phyloP scores from a whole-genome alignment of 2,113 vertebrate genomes.

The Oceanites oceanicus region DNA sequence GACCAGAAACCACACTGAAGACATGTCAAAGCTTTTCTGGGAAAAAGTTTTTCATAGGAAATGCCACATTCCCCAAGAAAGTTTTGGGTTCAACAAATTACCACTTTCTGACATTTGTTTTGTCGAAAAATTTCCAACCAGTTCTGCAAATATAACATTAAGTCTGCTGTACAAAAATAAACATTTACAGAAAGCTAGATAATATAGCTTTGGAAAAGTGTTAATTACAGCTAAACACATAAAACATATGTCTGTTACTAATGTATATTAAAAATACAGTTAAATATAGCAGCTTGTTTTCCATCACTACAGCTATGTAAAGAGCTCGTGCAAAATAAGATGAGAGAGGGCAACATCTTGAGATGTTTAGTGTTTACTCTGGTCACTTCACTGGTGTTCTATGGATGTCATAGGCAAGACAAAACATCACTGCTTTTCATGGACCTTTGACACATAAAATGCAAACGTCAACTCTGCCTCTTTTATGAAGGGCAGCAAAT shows the following conservation, averaged over 20 bases:
- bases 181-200: neutral
- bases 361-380: neutral
- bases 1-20: neutral
- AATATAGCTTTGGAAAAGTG: neutral
- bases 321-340: neutral
- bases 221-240: constrained; percentile 28
- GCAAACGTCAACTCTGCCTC: neutral
- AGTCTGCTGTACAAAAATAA: neutral
- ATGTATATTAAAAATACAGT: neutral
- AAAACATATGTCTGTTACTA: constrained; percentile 4
- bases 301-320: neutral
- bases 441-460: neutral
- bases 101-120: neutral
- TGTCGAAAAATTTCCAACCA: neutral
- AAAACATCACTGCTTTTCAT: neutral
- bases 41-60: neutral
- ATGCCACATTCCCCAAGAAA: neutral
- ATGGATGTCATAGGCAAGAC: neutral
- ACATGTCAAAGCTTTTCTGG: neutral
- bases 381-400: neutral
- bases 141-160: neutral
- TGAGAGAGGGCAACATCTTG: neutral
- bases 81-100: neutral
- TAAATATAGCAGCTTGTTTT: constrained; percentile 19
- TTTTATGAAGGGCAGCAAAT: neutral